These are phyloP conservation scores for Lycia hirtaria DNA, from an alignment of 2,888 invertebrate genomes.

Conservation along the genomic window DNA sequence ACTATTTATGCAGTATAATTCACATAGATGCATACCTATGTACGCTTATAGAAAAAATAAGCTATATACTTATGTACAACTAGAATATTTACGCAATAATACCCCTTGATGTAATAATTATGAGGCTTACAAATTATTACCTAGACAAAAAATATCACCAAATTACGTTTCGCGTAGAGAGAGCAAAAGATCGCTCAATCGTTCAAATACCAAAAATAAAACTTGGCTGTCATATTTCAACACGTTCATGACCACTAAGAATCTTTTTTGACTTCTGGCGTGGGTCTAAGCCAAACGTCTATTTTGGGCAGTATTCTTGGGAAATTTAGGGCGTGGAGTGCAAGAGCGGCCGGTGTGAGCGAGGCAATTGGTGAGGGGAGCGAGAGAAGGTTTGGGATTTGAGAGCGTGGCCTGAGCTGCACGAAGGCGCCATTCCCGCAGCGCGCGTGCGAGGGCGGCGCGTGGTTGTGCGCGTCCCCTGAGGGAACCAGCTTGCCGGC, in stretches of 20 bases:
- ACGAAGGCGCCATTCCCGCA: conserved; percentile 81
- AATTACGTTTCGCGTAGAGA: conserved; percentile 80
- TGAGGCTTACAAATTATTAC: conserved; percentile 71
- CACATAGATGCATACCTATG: conserved; percentile 64
- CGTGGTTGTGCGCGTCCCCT: conserved; percentile 75
- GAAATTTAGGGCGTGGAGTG: conserved; percentile 72
- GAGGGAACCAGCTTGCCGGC: conserved; percentile 73
- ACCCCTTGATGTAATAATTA: conserved; percentile 53
- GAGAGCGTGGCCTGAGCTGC: conserved; percentile 69
- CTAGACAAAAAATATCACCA: conserved; percentile 76
- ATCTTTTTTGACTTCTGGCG: conserved; percentile 70
- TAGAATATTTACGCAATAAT: conserved; percentile 64
- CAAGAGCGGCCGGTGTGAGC: conserved; percentile 64
- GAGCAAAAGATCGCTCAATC: too few species aligned
- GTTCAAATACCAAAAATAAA: too few species aligned
- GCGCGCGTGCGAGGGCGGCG: conserved; percentile 79
- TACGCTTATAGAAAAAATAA: conserved; percentile 66
- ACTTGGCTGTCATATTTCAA: background rate
- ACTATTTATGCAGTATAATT: conserved; percentile 64
- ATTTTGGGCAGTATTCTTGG: conserved; percentile 76
- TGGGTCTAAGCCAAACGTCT: conserved; percentile 71
- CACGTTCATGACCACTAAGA: conserved; percentile 32
- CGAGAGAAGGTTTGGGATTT: conserved; percentile 47
- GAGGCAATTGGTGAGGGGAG: conserved; percentile 64
- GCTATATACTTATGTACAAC: conserved; percentile 67